phyloP scores from a whole-genome alignment of 1,140 invertebrate genomes.

The Zaprionus ghesquierei region DNA sequence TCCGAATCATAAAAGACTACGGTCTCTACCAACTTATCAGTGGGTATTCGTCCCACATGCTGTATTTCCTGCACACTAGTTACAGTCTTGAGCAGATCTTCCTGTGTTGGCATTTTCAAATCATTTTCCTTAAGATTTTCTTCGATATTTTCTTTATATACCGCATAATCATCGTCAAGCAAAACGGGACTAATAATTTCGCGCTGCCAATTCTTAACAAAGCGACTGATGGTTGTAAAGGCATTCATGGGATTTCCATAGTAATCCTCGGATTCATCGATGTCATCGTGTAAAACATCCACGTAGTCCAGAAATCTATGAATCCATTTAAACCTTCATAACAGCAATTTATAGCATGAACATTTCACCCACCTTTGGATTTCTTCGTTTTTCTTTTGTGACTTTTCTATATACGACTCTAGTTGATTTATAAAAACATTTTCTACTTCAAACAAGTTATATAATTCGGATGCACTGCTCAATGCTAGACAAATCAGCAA shows the following conservation, averaged over 20 bases:
- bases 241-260: conserved; percentile 67
- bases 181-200: conserved; percentile 85
- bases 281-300: conserved; percentile 20
- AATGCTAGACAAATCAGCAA: not conserved
- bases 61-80: conserved; percentile 85
- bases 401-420: conserved; percentile 41
- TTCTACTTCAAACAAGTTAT: conserved; percentile 38
- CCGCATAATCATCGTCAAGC: not conserved
- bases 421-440: conserved; percentile 30
- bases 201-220: conserved; percentile 94
- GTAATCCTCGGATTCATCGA: conserved; percentile 14
- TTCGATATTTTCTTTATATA: conserved; percentile 84
- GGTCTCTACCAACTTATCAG: conserved; percentile 92
- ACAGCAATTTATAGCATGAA: not conserved
- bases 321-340: not conserved
- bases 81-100: conserved; percentile 95
- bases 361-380: conserved; percentile 34
- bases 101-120: conserved; percentile 86
- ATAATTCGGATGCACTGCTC: conserved; percentile 13
- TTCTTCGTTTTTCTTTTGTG: conserved; percentile 14
- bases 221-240: conserved; percentile 90
- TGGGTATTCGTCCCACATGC: conserved; percentile 88
- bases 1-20: conserved; percentile 88
- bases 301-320: conserved; percentile 44
- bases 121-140: conserved; percentile 84